Evolutionary conservation across 2,113 vertebrate species (phyloP).

Genomic region (Ciconia boyciana): DNA sequence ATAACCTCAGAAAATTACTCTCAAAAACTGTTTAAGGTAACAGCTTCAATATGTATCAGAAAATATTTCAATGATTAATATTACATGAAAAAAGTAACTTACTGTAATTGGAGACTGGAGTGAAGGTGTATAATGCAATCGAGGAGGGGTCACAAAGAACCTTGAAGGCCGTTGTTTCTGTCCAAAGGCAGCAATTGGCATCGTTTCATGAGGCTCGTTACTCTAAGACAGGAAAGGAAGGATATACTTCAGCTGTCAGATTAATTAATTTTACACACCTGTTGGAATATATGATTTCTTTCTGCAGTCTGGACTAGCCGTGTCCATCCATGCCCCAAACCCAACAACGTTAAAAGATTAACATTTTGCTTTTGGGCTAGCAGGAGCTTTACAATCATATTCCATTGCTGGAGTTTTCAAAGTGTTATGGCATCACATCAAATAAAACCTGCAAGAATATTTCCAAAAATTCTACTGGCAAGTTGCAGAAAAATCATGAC

Average conservation of each 20-base stretch:
- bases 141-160: slow-evolving; percentile 91
- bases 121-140: slow-evolving; percentile 82
- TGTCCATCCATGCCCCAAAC: neutral
- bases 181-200: slow-evolving; percentile 97
- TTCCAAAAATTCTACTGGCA: neutral
- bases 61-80: neutral
- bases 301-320: neutral
- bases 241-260: neutral
- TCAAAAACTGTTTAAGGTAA: neutral
- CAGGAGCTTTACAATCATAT: neutral
- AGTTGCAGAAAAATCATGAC: neutral
- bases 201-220: slow-evolving; percentile 96
- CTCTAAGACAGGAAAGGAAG: slow-evolving; percentile 75
- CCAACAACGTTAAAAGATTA: neutral
- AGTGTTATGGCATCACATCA: neutral
- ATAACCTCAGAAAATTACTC: neutral
- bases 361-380: neutral
- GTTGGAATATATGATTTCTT: neutral
- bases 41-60: neutral
- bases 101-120: slow-evolving; percentile 89
- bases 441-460: neutral
- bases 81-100: neutral
- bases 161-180: slow-evolving; percentile 93
- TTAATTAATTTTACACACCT: neutral
- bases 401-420: neutral